Percentiles rank a stretch among this genome's conserved stretches.
Evolutionary conservation across 2,888 invertebrate genomes (phyloP).

Genomic region (Drosophila lutescens): DNA sequence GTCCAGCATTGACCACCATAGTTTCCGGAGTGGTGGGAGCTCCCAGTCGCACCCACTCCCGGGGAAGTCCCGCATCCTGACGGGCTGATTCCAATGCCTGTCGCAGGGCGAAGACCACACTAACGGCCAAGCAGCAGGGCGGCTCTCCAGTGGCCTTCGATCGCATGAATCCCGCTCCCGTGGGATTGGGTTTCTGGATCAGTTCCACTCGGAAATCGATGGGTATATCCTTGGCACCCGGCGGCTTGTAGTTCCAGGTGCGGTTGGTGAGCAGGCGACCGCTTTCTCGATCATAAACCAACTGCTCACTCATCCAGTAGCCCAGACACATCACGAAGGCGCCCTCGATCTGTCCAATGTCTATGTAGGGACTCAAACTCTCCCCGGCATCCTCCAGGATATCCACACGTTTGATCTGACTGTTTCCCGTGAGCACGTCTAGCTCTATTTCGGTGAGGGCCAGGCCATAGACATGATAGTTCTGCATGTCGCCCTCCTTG

Average conservation of each 20-base stretch:
- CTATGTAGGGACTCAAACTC: constrained; percentile 89
- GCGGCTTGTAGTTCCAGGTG: constrained; percentile 93
- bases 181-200: constrained; percentile 85
- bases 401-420: constrained; percentile 88
- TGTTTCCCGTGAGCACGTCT: constrained; percentile 91
- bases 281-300: constrained; percentile 87
- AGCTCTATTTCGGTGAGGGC: constrained; percentile 89
- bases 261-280: constrained; percentile 90
- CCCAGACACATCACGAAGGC: constrained; percentile 92
- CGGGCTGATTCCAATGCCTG: constrained; percentile 89
- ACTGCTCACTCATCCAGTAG: constrained; percentile 90
- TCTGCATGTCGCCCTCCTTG: constrained; percentile 85
- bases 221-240: constrained; percentile 91
- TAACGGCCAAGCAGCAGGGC: constrained; percentile 86
- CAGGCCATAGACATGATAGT: constrained; percentile 88
- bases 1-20: constrained; percentile 76
- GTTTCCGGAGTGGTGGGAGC: constrained; percentile 83
- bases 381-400: constrained; percentile 90
- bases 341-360: constrained; percentile 91
- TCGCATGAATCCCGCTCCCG: constrained; percentile 88
- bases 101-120: constrained; percentile 88
- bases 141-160: constrained; percentile 90
- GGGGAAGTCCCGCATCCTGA: constrained; percentile 86
- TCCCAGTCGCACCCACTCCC: constrained; percentile 78
- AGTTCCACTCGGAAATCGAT: constrained; percentile 90